Evolutionary conservation across 2,888 invertebrate genomes (phyloP).

Genomic region (Notodonta dromedarius): DNA sequence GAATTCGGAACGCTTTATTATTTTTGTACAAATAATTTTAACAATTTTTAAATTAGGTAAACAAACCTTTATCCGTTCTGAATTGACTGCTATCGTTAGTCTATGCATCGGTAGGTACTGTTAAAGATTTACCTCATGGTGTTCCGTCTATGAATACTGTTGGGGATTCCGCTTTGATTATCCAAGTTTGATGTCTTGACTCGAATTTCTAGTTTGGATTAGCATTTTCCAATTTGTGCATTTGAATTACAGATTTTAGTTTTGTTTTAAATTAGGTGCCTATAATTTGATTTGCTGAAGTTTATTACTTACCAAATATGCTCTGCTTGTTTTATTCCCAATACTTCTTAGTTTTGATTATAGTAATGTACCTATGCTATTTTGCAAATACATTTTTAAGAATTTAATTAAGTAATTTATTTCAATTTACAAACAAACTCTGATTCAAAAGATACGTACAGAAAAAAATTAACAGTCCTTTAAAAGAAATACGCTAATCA

Average conservation of each 20-base stretch:
- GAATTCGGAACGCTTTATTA: no score
- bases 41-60: neutral
- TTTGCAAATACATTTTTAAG: no score
- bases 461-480: no score
- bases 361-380: no score
- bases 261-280: slow-evolving; percentile 16
- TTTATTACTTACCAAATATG: no score
- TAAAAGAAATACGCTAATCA: slow-evolving; percentile 5
- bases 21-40: no score
- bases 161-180: slow-evolving; percentile 72
- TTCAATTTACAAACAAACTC: no score
- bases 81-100: slow-evolving; percentile 6
- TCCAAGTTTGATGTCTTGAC: slow-evolving; percentile 79
- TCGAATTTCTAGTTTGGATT: slow-evolving; percentile 63
- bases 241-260: slow-evolving; percentile 50
- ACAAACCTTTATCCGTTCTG: slow-evolving; percentile 11
- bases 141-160: slow-evolving; percentile 50
- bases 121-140: slow-evolving; percentile 41
- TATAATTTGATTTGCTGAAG: no score
- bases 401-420: no score
- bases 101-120: slow-evolving; percentile 30
- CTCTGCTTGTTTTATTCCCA: no score
- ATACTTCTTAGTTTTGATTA: no score
- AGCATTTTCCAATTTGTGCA: slow-evolving; percentile 77
- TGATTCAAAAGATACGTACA: no score